Evolutionary conservation across 2,113 vertebrate genomes (phyloP), one percentile per base, ranked within the genome.

Genomic region (Menidia beryllina): DNA sequence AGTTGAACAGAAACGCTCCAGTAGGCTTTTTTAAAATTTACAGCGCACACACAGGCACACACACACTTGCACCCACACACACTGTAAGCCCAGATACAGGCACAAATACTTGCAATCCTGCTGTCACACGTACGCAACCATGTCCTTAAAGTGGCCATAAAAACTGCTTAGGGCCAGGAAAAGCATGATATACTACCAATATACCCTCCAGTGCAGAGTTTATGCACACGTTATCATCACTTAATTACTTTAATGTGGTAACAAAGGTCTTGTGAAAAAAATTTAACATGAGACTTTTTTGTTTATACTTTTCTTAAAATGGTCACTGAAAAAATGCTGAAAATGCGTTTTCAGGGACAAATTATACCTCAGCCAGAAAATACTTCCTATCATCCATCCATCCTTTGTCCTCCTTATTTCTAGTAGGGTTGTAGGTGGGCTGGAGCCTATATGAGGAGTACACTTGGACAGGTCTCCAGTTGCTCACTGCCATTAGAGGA

Each of bases 21-120:
- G 76, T 78, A 49, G 51, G 71, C 82, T 75, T 45, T 76, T 72
- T 23, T 71, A 64, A n/a, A n/a, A 82, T 54, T 72, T 72, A 49
- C 76, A 48, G 52, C 52, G 61, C 21, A 74, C 26, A 61, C 63
- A 48, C 25, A 60, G 45, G 52, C 52, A 62, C 21, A 74, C 26
- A 61, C 63, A 48, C 25, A 60, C 67, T 53, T 23, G 51, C 17
- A 20, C 17, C 56, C 45, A 48, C 20, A 47, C 2, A 23, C 4
- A 45, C 21, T 9, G 9, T 13, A 9, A 38, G 0, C 34, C 0
- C n/a, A 11, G n/a, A 0, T 7, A 30, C 39, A 36, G 15, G 19
- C 1, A 58, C 53, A 38, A 2, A 48, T 14, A 7, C 17, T 19
- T 1, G 11, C 24, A 48, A 5, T 17, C 41, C 41, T 43, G 14